Base-by-base conservation (phyloP, 2,888 invertebrate genomes). In the Drosophila pseudotalamancana region DNA sequence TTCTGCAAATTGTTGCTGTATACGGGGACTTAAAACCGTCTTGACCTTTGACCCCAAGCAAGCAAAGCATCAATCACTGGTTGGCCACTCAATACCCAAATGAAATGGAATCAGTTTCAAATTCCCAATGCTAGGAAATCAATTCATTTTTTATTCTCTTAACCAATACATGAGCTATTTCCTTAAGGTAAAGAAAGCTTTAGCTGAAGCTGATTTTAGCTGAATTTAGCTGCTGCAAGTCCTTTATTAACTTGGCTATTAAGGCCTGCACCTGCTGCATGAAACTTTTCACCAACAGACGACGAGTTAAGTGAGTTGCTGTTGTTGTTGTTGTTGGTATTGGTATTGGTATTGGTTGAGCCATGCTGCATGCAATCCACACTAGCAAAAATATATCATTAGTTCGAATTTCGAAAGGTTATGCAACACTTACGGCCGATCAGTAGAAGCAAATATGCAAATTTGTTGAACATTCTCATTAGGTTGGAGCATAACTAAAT, bases 391-490 rank as follows among this genome's bases (percentile, higher is more conserved):
- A 32, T 2, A 27, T n/a, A 16, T 11, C 2, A 43, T 18, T 43
- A 43, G 27, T 11, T 14, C 6, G 6, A 0, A n/a, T n/a, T 11
- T n/a, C 3, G 6, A n/a, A 6, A 35, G 16, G 16, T 37, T 37
- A 2, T 19, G 19, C 23, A 16, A 32, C n/a, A 66, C 79, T 83
- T 61, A 79, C 83, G 2, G 31, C 14, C 29, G 27, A 78, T 29
- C 39, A 62, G 19, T 21, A 46, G 16, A 8, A 65, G 8, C 31
- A 57, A 35, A 14, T 40, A 31, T 35, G 40, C 29, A 4, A 9
- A 51, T 49, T 70, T 55, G 21, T 25, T 34, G 6, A 19, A 32
- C 70, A 72, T 70, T 51, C 16, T 73, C 8, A 23, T 19, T 39
- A 31, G 39, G n/a, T 16, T 5, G 16, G 31, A 16, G 16, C 16